Evolutionary conservation across 2,888 invertebrate genomes (phyloP), one percentile per base, ranked within the genome.

Genomic region (Sphinx pinastri): DNA sequence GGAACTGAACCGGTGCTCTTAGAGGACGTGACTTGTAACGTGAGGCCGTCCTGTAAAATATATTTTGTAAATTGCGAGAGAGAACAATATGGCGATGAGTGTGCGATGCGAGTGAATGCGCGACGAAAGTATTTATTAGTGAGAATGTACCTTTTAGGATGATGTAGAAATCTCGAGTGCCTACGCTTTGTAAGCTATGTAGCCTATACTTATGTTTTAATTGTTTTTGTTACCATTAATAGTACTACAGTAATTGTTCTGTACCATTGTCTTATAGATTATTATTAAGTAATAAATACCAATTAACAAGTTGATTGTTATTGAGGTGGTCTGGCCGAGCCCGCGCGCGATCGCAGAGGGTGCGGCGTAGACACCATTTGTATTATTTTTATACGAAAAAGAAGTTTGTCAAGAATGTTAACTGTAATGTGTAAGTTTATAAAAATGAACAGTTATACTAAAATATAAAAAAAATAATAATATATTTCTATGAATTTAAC

Each of bases 131-230:
- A 94, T 94, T 94, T 94, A 94, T 94, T 94, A 87, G 93, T 93
- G 91, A 91, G 93, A 91, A 91, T 91, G 93, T 85, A 88, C 84
- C 79, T 86, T 79, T 85, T 88, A 92, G 90, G 87, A 82, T 89
- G 88, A 92, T 91, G 90, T 92, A 93, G 94, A 93, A 94, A 94
- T 94, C 94, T 94, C 94, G 94, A 94, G 94, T 94, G 94, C 94
- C 94, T 94, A 93, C 90, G 94, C 94, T 93, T 93, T 93, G 93
- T 94, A 93, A 92, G 93, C 89, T 91, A 90, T 93, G 67, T 51
- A 93, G 92, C 92, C 89, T 92, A 85, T 88, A 84, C 82, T 81
- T 88, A 88, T 85, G 86, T 91, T 92, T 92, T 88, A 88, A 92
- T 91, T 93, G 91, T 93, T 93, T 93, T 93, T 92, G 93, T 93